phyloP scores from a whole-genome alignment of 2,113 vertebrate genomes.

The Rhabdornis inornatus region DNA sequence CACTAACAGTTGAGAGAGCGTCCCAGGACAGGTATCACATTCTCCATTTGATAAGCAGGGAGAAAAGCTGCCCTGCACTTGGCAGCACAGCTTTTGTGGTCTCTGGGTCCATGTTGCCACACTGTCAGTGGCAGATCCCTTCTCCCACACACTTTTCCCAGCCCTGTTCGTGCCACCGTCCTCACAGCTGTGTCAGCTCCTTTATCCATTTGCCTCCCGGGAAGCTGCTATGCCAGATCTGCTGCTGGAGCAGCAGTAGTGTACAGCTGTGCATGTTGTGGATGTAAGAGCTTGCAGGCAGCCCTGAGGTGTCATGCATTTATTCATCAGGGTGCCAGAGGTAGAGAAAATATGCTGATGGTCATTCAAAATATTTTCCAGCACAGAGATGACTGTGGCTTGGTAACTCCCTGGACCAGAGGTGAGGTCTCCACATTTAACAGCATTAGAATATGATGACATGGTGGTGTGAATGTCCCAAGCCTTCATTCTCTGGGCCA shows the following conservation, averaged over 20 bases:
- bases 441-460: not conserved
- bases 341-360: not conserved
- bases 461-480: not conserved
- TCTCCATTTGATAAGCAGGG: not conserved
- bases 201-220: not conserved
- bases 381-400: not conserved
- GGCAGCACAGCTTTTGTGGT: not conserved
- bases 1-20: rapidly evolving
- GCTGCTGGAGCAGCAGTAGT: not conserved
- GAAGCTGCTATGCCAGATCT: not conserved
- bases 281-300: not conserved
- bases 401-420: not conserved
- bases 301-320: not conserved
- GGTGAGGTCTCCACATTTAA: not conserved
- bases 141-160: not conserved
- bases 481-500: not conserved
- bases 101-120: not conserved
- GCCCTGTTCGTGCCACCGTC: not conserved
- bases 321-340: not conserved
- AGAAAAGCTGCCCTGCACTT: not conserved
- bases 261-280: not conserved
- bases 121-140: not conserved
- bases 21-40: not conserved
- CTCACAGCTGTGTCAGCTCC: not conserved
- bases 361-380: not conserved